Evolutionary conservation across 2,797 vertebrate species (phyloP), one percentile per base, ranked within the genome.

Genomic region (Argyrosomus regius): DNA sequence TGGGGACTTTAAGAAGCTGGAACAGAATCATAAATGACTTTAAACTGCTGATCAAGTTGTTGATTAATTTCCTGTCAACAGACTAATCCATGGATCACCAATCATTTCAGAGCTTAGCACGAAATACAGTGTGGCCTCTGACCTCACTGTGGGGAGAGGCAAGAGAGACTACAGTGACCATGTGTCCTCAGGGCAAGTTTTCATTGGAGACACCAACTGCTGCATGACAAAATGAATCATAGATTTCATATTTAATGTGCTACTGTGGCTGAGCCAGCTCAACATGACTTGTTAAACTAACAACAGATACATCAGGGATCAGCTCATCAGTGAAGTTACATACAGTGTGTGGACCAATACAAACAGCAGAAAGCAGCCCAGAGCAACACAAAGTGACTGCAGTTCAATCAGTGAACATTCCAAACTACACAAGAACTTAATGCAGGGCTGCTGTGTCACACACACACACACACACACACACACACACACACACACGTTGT

Each of bases 381-480:
- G 4, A 17, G 58, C 39, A 24, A 45, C 20, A 1, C 57, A 43
- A 43, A 62, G 1, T 7, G 20, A 43, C 20, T 3, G 13, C 58
- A 22, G 58, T 2, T 24, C 13, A n/a, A 14, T 1, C 3, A 20
- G 16, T 20, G 11, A 28, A 46, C 17, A 14, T 22, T 4, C 9
- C 13, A 52, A 20, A 69, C 39, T 13, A 12, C 39, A 56, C n/a
- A 8, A 12, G 4, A 8, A 7, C 13, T 43, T 13, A 20, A 0
- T 72, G 35, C 50, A 54, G 11, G 17, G 60, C 35, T 64, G 16
- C 13, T 14, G n/a, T 45, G 58, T 43, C 31, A 1, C 31, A 35
- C 24, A 80, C 35, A 43, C 58, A 72, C 26, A 43, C 65, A 17
- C 60, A 49, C 20, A 45, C 28, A 62, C 52, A 59, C 63, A 64